Conservation (phyloP, 1,140 invertebrate species). For the Caerostris extrusa region DNA sequence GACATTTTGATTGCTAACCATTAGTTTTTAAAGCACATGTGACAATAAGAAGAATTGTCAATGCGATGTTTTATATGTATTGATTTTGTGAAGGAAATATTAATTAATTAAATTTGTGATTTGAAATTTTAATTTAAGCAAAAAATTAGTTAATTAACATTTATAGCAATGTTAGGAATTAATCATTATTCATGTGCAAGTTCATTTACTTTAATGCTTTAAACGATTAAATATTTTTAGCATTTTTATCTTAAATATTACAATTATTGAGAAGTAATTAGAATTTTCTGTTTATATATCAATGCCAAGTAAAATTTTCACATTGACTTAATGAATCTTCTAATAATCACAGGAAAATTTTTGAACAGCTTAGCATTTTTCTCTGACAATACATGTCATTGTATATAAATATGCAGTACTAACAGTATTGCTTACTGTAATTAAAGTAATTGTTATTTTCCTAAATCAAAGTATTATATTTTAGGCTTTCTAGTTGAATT, state of each 20-base stretch:
- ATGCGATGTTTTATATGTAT: not conserved
- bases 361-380: conserved; percentile 20
- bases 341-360: not conserved
- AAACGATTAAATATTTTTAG: not conserved
- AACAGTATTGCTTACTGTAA: not conserved
- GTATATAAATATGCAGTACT: not conserved
- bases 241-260: not conserved
- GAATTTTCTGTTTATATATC: not conserved
- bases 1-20: not conserved
- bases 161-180: not conserved
- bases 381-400: conserved; percentile 2
- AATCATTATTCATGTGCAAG: not conserved
- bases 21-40: not conserved
- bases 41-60: not conserved
- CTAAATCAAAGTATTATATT: conserved; percentile 37
- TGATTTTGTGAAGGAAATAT: not conserved
- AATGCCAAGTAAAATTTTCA: not conserved
- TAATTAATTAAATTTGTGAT: not conserved
- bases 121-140: not conserved
- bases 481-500: not conserved
- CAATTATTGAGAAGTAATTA: not conserved
- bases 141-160: not conserved
- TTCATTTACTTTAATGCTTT: not conserved
- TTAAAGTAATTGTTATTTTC: not conserved
- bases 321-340: not conserved